Base-by-base conservation (phyloP, 1,140 invertebrate genomes). In the Leptinotarsa defecta region DNA sequence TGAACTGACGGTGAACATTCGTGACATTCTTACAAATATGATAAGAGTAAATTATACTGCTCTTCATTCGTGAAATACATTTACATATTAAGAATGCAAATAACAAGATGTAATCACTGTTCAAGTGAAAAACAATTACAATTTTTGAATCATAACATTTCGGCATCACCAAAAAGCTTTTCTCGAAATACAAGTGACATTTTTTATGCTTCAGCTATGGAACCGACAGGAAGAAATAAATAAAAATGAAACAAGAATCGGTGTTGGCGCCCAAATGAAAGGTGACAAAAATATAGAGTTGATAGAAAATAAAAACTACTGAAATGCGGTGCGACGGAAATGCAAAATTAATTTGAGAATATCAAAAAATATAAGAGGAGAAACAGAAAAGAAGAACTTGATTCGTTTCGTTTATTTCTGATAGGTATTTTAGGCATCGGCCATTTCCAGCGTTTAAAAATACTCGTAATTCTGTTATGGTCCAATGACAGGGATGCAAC, bases 301-400 rank as follows among this genome's bases (percentile, higher is more conserved):
- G 52, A 57, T 57, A 4, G 52, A 57, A 57, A 57, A 57, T 57
- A 57, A 57, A n/a, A 57, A 57, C 52, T n/a, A 57, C 17, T 5
- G 52, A 57, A 57, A 57, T 17, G 52, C 52, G 52, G 15, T 19
- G 52, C 52, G 52, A 57, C 52, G 52, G 52, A 57, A 57, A 57
- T 57, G 52, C 52, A n/a, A 57, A 57, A 57, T 57, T 57, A 57
- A 57, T 57, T 19, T 5, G 13, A 57, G 52, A 57, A 57, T 57
- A 57, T 57, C 17, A 57, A 57, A 57, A 57, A 57, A 19, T 57
- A 57, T 57, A 57, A 57, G 52, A n/a, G 34, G 34, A 57, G n/a
- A 17, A 57, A 19, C 52, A 17, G 13, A 57, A 57, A 57, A 57
- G n/a, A 57, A 57, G 13, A 43, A 43, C 34, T 43, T 43, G 34